Percentiles rank a stretch among this genome's conserved stretches.
Evolutionary conservation across 1,140 invertebrate species (phyloP).

Genomic region (Brachionus koreanus): DNA sequence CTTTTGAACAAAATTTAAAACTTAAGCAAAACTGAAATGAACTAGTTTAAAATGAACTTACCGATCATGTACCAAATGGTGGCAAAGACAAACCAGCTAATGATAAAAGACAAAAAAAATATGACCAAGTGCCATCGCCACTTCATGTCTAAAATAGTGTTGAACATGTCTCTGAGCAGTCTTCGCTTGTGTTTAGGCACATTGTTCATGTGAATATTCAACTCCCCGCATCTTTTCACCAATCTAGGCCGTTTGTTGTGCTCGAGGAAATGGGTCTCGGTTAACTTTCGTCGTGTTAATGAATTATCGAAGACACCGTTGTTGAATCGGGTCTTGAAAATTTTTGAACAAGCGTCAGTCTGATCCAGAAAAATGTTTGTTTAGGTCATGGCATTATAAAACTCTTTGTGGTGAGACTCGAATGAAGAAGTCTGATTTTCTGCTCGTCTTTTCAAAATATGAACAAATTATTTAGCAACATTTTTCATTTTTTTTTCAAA

Average conservation of each 20-base stretch:
- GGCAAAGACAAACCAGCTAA: conserved; percentile 44
- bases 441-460: not conserved
- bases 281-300: not conserved
- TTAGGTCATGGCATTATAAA: not conserved
- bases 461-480: conserved; percentile 13
- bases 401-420: not conserved
- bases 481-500: conserved; percentile 5
- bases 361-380: not conserved
- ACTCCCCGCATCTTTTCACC: conserved; percentile 32
- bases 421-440: not conserved
- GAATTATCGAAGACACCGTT: not conserved
- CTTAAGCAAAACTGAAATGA: not conserved
- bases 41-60: not conserved
- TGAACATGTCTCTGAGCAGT: conserved; percentile 66
- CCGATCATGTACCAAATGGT: conserved; percentile 34
- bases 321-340: not conserved
- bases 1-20: not conserved
- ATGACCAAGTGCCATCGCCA: conserved; percentile 28
- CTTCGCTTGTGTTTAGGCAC: conserved; percentile 62
- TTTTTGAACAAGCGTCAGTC: not conserved
- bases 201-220: conserved; percentile 39
- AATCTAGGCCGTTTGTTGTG: conserved; percentile 8
- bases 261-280: conserved; percentile 25
- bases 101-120: conserved; percentile 19
- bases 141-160: conserved; percentile 64